Percentiles rank a stretch among this genome's conserved stretches.
These are phyloP conservation scores for Synergus umbraculus DNA, from an alignment of 2,888 invertebrate genomes.

Conservation along the genomic window DNA sequence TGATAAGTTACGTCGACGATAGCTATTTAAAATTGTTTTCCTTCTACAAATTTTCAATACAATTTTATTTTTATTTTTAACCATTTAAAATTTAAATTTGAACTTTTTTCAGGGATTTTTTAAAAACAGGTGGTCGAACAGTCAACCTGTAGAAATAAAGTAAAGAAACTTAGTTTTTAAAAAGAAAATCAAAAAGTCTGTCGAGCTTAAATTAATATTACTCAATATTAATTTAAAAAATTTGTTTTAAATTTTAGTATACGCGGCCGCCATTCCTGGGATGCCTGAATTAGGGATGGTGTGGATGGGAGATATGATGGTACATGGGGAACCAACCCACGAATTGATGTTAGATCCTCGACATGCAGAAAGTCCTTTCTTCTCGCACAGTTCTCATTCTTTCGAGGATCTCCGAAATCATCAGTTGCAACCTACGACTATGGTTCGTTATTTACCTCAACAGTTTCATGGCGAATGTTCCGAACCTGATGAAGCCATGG, in stretches of 20 bases:
- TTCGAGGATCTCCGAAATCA: slow-evolving; percentile 75
- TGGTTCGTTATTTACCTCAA: slow-evolving; percentile 73
- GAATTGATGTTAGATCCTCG: slow-evolving; percentile 75
- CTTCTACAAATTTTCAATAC: background rate
- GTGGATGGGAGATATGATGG: slow-evolving; percentile 83
- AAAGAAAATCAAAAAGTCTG: background rate
- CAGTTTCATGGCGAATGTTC: slow-evolving; percentile 74
- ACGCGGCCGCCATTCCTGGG: slow-evolving; percentile 78
- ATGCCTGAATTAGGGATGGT: slow-evolving; percentile 82
- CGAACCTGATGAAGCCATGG: slow-evolving; percentile 74
- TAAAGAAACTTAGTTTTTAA: too few species aligned
- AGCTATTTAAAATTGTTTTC: background rate
- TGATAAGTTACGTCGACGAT: background rate
- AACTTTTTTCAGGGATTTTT: too few species aligned
- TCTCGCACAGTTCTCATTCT: slow-evolving; percentile 70
- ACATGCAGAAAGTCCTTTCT: slow-evolving; percentile 73
- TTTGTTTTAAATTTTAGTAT: slow-evolving; percentile 64
- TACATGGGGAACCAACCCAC: slow-evolving; percentile 73
- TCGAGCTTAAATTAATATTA: slow-evolving; percentile 3
- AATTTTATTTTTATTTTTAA: background rate
- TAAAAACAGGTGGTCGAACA: too few species aligned
- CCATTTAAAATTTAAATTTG: background rate
- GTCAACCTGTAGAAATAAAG: too few species aligned
- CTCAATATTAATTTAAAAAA: slow-evolving; percentile 44
- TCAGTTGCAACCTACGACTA: slow-evolving; percentile 73